Evolutionary conservation across 2,888 invertebrate species (phyloP), one percentile per base, ranked within the genome.

Genomic region (Quadriops clusia): DNA sequence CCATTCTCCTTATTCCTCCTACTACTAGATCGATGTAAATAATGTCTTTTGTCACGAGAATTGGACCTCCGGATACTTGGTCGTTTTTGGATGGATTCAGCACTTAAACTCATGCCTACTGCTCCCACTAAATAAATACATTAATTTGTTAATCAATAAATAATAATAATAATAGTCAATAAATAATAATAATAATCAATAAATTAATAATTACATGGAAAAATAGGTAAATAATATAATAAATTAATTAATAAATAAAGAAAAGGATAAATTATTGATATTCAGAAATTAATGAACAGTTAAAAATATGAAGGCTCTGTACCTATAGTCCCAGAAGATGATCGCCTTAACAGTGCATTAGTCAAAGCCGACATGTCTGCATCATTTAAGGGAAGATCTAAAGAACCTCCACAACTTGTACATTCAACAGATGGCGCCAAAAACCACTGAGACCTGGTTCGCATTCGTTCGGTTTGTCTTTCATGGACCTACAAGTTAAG

Each of bases 381-480:
- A 30, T 56, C 58, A 32, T 57, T 54, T 7, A 59, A 60, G 46
- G 50, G 65, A 46, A 57, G 64, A 44, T 63, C 65, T 39, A 62
- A 40, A 7, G 60, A 60, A 18, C 61, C 61, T 3, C 62, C 61
- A 35, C 62, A 62, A 41, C 60, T 60, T 12, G 56, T 49, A 42
- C 62, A 62, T 34, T 62, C 62, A 37, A 66, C 66, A 8, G 72
- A 69, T 34, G 78, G 78, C 51, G 79, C 78, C 61, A 89, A 74
- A 69, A 93, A 95, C 95, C 95, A 97, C 67, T 95, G 93, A 37
- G 93, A 93, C 48, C 95, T 77, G 44, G 93, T 91, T 59, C 87
- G 78, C 89, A 97, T 91, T 49, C 95, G 75, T 58, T 89, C 89
- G 43, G 93, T 83, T 71, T 97, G 95, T 57, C 91, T 74, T 67